Evolutionary conservation across 1,140 invertebrate species (phyloP).

Genomic region (Heterodera schachtii): DNA sequence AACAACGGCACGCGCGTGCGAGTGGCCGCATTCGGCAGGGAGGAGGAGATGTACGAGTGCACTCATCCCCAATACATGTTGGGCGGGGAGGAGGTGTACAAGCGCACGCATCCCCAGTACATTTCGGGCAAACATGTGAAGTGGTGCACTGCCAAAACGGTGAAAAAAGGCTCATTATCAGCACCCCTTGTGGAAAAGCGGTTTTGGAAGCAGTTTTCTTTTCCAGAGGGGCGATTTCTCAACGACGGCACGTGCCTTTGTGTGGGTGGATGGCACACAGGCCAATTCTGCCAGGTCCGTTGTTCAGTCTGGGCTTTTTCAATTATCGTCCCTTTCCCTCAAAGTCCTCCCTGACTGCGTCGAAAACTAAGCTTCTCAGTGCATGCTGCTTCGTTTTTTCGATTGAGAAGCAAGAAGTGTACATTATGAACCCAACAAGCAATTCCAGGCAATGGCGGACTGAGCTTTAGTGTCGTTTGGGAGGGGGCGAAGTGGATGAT

Average conservation of each 20-base stretch:
- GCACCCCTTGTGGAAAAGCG: too few species aligned
- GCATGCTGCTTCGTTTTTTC: conserved; percentile 15
- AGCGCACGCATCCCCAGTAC: conserved; percentile 51
- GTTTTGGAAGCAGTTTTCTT: too few species aligned
- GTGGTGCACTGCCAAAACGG: conserved; percentile 51
- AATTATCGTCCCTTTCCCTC: too few species aligned
- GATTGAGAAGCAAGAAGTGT: too few species aligned
- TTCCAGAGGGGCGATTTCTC: conserved; percentile 24
- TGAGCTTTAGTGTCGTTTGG: conserved; percentile 41
- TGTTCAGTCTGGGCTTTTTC: background rate
- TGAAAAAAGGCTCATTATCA: too few species aligned
- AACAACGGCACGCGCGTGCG: conserved; percentile 45
- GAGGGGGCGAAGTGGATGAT: conserved; percentile 54
- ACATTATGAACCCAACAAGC: too few species aligned
- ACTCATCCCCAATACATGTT: conserved; percentile 51
- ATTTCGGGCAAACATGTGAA: conserved; percentile 56
- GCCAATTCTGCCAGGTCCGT: conserved; percentile 55
- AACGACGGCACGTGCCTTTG: conserved; percentile 48
- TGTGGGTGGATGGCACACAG: conserved; percentile 52
- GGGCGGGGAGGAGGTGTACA: conserved; percentile 42
- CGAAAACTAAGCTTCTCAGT: too few species aligned
- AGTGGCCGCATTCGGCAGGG: conserved; percentile 27
- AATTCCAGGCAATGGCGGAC: conserved; percentile 3
- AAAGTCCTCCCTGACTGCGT: too few species aligned
- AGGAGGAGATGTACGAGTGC: conserved; percentile 47